Percentiles rank a stretch among this genome's conserved stretches.
phyloP scores from a whole-genome alignment of 2,888 invertebrate genomes.

The Vanessa cardui region DNA sequence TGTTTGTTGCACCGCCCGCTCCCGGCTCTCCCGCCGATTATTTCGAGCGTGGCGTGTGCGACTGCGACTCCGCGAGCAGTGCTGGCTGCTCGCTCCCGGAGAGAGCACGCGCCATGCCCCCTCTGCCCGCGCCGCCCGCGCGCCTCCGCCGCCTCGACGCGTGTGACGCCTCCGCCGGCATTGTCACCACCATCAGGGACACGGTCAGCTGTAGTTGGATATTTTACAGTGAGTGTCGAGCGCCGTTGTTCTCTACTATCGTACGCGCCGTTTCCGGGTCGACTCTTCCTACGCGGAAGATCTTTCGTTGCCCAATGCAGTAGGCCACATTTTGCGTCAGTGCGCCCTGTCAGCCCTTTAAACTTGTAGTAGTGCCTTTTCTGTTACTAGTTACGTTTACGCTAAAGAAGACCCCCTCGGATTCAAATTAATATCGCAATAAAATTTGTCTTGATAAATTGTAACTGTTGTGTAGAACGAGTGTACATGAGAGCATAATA shows the following conservation, averaged over 20 bases:
- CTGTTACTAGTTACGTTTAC: slow-evolving; percentile 6
- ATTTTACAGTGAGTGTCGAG: slow-evolving; percentile 86
- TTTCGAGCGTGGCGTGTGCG: slow-evolving; percentile 67
- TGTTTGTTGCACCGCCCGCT: slow-evolving; percentile 80
- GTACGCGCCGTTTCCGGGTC: slow-evolving; percentile 33
- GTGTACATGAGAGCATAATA: neutral
- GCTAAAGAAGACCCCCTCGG: neutral
- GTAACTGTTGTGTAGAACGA: neutral
- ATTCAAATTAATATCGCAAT: neutral
- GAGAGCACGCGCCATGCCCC: slow-evolving; percentile 73
- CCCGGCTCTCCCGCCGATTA: slow-evolving; percentile 75
- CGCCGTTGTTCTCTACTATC: slow-evolving; percentile 13
- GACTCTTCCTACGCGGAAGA: slow-evolving; percentile 39
- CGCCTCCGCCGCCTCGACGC: slow-evolving; percentile 64
- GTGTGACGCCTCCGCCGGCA: slow-evolving; percentile 82
- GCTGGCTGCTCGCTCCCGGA: slow-evolving; percentile 69
- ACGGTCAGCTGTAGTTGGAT: slow-evolving; percentile 89
- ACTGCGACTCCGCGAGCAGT: slow-evolving; percentile 54
- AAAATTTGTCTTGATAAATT: neutral
- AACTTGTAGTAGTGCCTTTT: slow-evolving; percentile 14
- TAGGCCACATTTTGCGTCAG: slow-evolving; percentile 50
- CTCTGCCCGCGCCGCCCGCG: slow-evolving; percentile 71
- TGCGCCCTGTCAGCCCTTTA: slow-evolving; percentile 35
- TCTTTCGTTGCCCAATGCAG: slow-evolving; percentile 46
- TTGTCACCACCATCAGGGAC: slow-evolving; percentile 85